Percentiles rank a stretch among this genome's conserved stretches.
These are phyloP conservation scores for Mesoclemmys tuberculata DNA, from an alignment of 2,113 vertebrate species.

Conservation along the genomic window DNA sequence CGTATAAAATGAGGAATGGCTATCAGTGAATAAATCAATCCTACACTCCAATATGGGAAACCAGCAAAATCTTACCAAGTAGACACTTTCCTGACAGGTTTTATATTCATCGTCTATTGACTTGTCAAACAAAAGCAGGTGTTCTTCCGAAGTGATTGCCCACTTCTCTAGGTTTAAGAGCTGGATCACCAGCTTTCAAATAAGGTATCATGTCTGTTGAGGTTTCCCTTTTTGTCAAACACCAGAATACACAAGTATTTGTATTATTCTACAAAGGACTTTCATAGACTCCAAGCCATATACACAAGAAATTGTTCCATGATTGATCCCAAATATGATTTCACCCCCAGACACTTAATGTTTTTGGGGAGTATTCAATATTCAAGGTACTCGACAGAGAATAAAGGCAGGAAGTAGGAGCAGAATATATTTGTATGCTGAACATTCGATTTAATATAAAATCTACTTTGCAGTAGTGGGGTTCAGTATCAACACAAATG, in stretches of 20 bases:
- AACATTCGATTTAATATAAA: background rate
- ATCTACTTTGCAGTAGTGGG: background rate
- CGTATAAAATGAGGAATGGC: conserved; percentile 53
- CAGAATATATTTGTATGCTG: background rate
- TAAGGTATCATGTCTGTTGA: background rate
- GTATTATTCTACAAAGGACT: background rate
- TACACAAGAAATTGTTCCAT: background rate
- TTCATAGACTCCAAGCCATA: background rate
- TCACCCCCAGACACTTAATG: background rate
- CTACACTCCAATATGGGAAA: conserved; percentile 49
- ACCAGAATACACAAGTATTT: background rate
- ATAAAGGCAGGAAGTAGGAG: background rate
- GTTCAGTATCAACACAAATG: background rate
- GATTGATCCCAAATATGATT: background rate
- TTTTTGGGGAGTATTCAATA: background rate
- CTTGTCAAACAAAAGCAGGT: conserved; percentile 40
- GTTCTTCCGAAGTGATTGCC: conserved; percentile 29
- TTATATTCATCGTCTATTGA: conserved; percentile 19
- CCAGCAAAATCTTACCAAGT: background rate
- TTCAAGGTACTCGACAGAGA: conserved; percentile 21
- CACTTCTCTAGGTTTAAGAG: conserved; percentile 45
- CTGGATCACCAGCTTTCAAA: conserved; percentile 16
- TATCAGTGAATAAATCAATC: conserved; percentile 47
- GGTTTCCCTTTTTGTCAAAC: background rate
- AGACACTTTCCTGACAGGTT: conserved; percentile 56